A percentile compares a stretch with the other conserved stretches of the same genome.
phyloP scores from a whole-genome alignment of 2,113 vertebrate genomes.

The Benitochromis conjunctus region DNA sequence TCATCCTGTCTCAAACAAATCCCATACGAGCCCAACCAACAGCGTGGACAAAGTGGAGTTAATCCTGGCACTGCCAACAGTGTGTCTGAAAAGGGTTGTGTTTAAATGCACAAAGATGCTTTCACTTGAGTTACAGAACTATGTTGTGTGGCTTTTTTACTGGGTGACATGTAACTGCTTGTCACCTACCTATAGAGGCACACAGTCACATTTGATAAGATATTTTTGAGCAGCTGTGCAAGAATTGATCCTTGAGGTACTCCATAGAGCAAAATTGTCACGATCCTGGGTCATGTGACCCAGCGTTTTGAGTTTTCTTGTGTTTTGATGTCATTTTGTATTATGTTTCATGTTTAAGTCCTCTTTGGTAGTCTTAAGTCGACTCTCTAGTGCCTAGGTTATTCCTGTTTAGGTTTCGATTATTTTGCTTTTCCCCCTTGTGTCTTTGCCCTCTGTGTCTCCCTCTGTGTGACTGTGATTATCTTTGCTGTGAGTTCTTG shows the following conservation, averaged over 20 bases:
- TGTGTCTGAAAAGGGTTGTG: neutral
- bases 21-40: neutral
- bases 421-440: too few species aligned
- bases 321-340: too few species aligned
- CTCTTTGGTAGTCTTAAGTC: too few species aligned
- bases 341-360: too few species aligned
- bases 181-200: neutral
- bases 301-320: too few species aligned
- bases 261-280: neutral
- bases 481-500: too few species aligned
- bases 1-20: neutral
- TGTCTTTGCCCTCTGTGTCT: too few species aligned
- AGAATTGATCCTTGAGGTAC: neutral
- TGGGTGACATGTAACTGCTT: neutral
- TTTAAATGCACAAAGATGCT: neutral
- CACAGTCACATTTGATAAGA: neutral
- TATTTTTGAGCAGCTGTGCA: neutral
- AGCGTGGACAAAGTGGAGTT: neutral
- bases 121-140: neutral
- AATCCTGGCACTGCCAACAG: neutral
- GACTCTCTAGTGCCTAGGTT: too few species aligned
- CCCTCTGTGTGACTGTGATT: too few species aligned
- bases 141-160: neutral
- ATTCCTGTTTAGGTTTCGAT: too few species aligned
- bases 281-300: too few species aligned